phyloP scores from a whole-genome alignment of 2,888 invertebrate genomes.

The Eilema depressum region DNA sequence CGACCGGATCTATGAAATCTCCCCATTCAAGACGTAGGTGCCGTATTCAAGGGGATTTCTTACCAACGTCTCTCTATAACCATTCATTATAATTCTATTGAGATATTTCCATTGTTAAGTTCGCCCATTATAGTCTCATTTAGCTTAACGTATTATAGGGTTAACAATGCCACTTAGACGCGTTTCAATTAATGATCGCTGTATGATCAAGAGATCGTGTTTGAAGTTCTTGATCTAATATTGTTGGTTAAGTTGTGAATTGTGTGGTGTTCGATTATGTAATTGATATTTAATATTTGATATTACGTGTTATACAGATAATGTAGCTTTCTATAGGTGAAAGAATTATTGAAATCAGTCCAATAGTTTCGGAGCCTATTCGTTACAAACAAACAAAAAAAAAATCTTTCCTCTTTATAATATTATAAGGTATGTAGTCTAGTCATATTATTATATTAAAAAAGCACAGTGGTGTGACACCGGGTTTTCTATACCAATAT shows the following conservation, averaged over 20 bases:
- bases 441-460: too few relatives aligned
- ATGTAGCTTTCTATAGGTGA: too few relatives aligned
- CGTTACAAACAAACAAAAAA: too few relatives aligned
- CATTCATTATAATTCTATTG: constrained; percentile 82
- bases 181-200: constrained; percentile 57
- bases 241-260: constrained; percentile 1
- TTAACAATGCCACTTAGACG: constrained; percentile 58
- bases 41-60: constrained; percentile 76
- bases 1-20: constrained; percentile 71
- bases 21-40: constrained; percentile 75
- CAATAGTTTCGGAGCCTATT: too few relatives aligned
- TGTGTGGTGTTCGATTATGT: background rate
- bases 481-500: too few relatives aligned
- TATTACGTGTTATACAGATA: background rate
- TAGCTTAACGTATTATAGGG: constrained; percentile 64
- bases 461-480: too few relatives aligned
- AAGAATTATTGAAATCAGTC: too few relatives aligned
- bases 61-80: constrained; percentile 72
- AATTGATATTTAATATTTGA: constrained; percentile 5
- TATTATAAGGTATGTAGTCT: too few relatives aligned
- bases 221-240: constrained; percentile 7
- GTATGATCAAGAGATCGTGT: constrained; percentile 6
- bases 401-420: too few relatives aligned
- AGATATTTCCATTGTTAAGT: constrained; percentile 73
- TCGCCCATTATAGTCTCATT: constrained; percentile 75